Evolutionary conservation across 2,113 vertebrate species (phyloP).

Genomic region (Lonchura striata): DNA sequence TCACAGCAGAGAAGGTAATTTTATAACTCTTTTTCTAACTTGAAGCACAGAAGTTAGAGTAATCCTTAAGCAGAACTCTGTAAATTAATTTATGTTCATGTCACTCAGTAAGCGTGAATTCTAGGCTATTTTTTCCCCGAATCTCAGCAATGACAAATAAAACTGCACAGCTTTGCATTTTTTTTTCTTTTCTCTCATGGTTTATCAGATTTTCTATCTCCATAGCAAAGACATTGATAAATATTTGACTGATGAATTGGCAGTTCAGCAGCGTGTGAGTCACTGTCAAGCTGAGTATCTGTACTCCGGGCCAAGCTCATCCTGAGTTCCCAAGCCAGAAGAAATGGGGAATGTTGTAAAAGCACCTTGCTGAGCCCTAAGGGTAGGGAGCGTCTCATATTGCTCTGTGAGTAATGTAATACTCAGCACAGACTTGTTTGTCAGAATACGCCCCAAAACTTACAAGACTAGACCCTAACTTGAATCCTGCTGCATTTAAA

Average conservation of each 20-base stretch:
- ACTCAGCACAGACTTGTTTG: conserved; percentile 50
- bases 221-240: background rate
- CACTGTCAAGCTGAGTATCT: conserved; percentile 31
- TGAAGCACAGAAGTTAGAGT: background rate
- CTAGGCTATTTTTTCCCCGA: background rate
- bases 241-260: conserved; percentile 22
- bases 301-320: conserved; percentile 20
- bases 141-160: background rate
- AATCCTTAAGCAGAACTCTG: background rate
- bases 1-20: background rate
- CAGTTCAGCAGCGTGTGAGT: background rate
- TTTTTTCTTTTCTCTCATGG: background rate
- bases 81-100: background rate
- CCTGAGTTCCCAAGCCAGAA: conserved; percentile 60
- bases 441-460: conserved; percentile 56
- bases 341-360: conserved; percentile 57
- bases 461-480: conserved; percentile 12
- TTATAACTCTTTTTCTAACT: background rate
- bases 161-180: background rate
- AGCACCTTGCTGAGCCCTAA: conserved; percentile 57
- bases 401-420: conserved; percentile 51
- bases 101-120: background rate
- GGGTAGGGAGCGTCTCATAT: conserved; percentile 52
- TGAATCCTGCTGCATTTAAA: background rate
- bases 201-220: background rate